phyloP scores from a whole-genome alignment of 2,888 invertebrate genomes.

The Osedax frankpressi region DNA sequence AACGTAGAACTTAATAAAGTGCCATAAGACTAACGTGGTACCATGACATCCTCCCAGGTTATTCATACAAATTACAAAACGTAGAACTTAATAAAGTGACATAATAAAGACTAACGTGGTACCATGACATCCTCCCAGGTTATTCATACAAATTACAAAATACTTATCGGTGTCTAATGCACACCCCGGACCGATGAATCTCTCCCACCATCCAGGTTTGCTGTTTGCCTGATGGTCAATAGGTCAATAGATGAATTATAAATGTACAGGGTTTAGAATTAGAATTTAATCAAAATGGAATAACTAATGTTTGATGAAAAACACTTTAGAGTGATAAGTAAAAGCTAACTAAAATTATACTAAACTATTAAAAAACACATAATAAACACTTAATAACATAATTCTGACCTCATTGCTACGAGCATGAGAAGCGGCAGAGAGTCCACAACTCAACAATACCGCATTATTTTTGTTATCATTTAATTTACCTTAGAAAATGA shows the following conservation, averaged over 20 bases:
- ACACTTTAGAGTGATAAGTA: no score
- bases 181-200: slow-evolving; percentile 43
- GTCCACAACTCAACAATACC: slow-evolving; percentile 39
- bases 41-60: slow-evolving; percentile 45
- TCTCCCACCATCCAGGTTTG: slow-evolving; percentile 45
- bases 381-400: no score
- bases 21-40: slow-evolving; percentile 35
- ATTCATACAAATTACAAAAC: no score
- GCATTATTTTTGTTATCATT: slow-evolving; percentile 39
- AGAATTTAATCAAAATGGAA: no score
- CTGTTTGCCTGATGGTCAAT: slow-evolving; percentile 35
- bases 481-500: no score
- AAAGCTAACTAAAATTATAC: no score
- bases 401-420: slow-evolving; percentile 32
- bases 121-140: slow-evolving; percentile 44
- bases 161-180: slow-evolving; percentile 43
- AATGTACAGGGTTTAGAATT: no score
- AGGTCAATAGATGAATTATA: no score
- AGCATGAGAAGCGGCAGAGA: slow-evolving; percentile 45
- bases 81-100: no score
- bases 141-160: slow-evolving; percentile 44
- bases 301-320: no score
- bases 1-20: no score
- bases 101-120: slow-evolving; percentile 34
- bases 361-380: no score